Evolutionary conservation across 1,140 invertebrate species (phyloP).

Genomic region (Aethina tumida): DNA sequence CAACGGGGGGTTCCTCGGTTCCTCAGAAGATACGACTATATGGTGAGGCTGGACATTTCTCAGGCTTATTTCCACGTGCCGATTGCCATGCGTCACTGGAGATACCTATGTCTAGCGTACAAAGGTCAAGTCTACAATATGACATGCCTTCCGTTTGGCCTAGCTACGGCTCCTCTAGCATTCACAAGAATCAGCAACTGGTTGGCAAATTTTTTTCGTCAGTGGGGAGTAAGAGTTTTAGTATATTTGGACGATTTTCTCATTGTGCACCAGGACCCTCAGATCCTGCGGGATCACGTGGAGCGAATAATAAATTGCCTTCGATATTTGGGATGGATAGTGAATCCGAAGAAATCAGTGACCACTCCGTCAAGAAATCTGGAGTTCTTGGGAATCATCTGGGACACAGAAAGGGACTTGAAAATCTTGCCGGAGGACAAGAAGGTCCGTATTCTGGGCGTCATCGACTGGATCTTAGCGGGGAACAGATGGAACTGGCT

Average conservation of each 20-base stretch:
- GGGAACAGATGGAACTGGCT: too few relatives aligned
- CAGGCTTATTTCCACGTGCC: conserved; percentile 10
- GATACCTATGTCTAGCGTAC: conserved; percentile 14
- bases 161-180: conserved; percentile 18
- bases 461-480: background rate
- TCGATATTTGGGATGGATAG: background rate
- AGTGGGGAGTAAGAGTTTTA: conserved; percentile 18
- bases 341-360: conserved; percentile 4
- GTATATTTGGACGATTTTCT: conserved; percentile 23
- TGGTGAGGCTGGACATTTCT: conserved; percentile 5
- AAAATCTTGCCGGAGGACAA: background rate
- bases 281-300: background rate
- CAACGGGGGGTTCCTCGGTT: conserved; percentile 1
- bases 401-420: background rate
- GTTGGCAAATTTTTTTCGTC: conserved; percentile 17
- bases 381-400: too few relatives aligned
- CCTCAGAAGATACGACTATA: background rate
- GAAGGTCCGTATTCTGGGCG: too few relatives aligned
- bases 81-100: conserved; percentile 23
- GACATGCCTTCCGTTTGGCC: conserved; percentile 28
- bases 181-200: conserved; percentile 27
- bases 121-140: conserved; percentile 19
- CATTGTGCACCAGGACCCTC: conserved; percentile 7
- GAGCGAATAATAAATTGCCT: background rate
- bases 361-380: background rate